Conservation (phyloP, 30 jellyfish, hydroid and myxozoan species). For the Nemopilema nomurai region DNA sequence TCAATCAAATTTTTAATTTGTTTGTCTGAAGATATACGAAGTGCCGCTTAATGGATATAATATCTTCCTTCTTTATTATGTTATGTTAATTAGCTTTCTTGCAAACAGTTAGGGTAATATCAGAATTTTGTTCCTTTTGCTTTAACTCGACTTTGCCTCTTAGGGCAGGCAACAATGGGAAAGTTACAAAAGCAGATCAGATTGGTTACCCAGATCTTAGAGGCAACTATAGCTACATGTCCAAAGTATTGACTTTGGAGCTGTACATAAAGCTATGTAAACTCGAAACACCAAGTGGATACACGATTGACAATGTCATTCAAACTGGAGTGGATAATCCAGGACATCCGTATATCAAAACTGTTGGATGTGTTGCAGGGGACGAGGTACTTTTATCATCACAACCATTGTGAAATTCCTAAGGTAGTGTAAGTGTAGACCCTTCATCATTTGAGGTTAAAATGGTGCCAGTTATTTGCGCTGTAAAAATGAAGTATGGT, state of each 20-base stretch:
- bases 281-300: constrained; percentile 76
- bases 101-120: background rate
- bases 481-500: too few relatives aligned
- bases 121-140: background rate
- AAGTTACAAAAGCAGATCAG: background rate
- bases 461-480: too few relatives aligned
- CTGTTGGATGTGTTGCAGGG: constrained; percentile 96
- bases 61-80: too few relatives aligned
- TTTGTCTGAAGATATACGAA: too few relatives aligned
- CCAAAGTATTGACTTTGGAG: constrained; percentile 73
- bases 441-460: too few relatives aligned
- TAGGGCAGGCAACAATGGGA: background rate
- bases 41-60: too few relatives aligned
- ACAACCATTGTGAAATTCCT: background rate
- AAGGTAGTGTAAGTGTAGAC: background rate
- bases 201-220: constrained; percentile 76
- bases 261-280: constrained; percentile 61
- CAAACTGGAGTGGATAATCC: constrained; percentile 98
- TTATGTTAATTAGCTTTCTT: too few relatives aligned
- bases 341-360: constrained; percentile 84
- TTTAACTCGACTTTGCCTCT: background rate
- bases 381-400: constrained; percentile 76
- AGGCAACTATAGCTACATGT: constrained; percentile 78
- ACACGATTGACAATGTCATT: constrained; percentile 80
- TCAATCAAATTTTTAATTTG: too few relatives aligned